Evolutionary conservation across 1,140 invertebrate genomes (phyloP).

Genomic region (Tetramorium simillimum): DNA sequence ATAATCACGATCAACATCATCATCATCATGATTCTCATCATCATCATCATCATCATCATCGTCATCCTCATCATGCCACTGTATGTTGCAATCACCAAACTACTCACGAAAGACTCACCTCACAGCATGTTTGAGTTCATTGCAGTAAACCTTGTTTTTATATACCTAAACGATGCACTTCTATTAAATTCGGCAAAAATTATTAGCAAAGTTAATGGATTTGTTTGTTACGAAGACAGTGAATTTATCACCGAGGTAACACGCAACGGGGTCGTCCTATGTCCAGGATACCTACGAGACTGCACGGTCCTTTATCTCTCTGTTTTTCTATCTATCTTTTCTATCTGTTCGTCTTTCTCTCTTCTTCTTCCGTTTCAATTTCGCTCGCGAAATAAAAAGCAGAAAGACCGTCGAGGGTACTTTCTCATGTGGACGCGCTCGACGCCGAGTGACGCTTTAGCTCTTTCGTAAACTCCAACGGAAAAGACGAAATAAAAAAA

Average conservation of each 20-base stretch:
- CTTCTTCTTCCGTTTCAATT: slow-evolving; percentile 70
- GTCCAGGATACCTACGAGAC: slow-evolving; percentile 76
- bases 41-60: background rate
- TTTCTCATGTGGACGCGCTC: slow-evolving; percentile 56
- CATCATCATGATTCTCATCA: background rate
- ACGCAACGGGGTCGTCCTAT: slow-evolving; percentile 45
- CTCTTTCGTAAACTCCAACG: slow-evolving; percentile 61
- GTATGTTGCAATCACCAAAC: slow-evolving; percentile 21
- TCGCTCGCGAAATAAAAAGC: slow-evolving; percentile 44
- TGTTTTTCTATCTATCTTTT: slow-evolving; percentile 42
- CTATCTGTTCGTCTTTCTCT: slow-evolving; percentile 61
- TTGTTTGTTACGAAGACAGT: background rate
- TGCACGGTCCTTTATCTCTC: slow-evolving; percentile 65
- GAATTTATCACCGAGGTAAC: slow-evolving; percentile 38
- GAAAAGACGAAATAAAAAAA: slow-evolving; percentile 65
- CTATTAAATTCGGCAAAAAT: background rate
- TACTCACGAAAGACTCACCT: slow-evolving; percentile 16
- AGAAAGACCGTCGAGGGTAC: slow-evolving; percentile 43
- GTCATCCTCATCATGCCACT: background rate
- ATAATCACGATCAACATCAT: background rate
- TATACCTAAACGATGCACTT: background rate
- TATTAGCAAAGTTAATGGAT: background rate
- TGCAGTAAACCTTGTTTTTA: slow-evolving; percentile 28
- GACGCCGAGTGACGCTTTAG: slow-evolving; percentile 69
- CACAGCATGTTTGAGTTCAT: slow-evolving; percentile 57